phyloP scores from a whole-genome alignment of 1,140 invertebrate species.

The Pseudachorutes palmiensis region DNA sequence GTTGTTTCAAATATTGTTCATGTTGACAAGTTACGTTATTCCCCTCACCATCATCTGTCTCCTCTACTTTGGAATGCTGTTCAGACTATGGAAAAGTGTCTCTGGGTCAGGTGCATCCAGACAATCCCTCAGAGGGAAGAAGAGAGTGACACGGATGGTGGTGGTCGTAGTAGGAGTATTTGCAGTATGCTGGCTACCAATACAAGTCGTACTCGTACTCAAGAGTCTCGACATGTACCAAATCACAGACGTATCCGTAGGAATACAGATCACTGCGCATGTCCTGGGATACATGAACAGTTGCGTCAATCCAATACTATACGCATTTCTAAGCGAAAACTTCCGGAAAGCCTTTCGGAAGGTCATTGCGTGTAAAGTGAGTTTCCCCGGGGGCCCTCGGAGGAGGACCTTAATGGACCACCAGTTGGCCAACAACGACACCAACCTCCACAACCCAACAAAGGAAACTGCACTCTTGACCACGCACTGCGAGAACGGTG shows the following conservation, averaged over 20 bases:
- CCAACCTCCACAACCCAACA: slow-evolving; percentile 1
- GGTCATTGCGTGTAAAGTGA: slow-evolving; percentile 48
- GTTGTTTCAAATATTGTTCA: slow-evolving; percentile 69
- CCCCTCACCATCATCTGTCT: slow-evolving; percentile 75
- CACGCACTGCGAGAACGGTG: slow-evolving; percentile 31
- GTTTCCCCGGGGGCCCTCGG: slow-evolving; percentile 34
- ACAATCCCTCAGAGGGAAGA: slow-evolving; percentile 70
- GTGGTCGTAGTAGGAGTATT: slow-evolving; percentile 75
- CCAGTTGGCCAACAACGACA: neutral
- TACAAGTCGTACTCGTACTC: slow-evolving; percentile 72
- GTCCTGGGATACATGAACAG: slow-evolving; percentile 92
- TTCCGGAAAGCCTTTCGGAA: slow-evolving; percentile 75
- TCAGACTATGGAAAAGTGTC: slow-evolving; percentile 71
- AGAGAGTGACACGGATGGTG: slow-evolving; percentile 85
- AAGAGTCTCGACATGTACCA: slow-evolving; percentile 66
- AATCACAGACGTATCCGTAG: slow-evolving; percentile 53
- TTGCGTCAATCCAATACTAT: slow-evolving; percentile 92
- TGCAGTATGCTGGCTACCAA: slow-evolving; percentile 90
- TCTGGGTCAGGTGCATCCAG: slow-evolving; percentile 60
- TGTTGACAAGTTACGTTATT: slow-evolving; percentile 73
- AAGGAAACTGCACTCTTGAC: slow-evolving; percentile 33
- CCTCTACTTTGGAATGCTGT: slow-evolving; percentile 84
- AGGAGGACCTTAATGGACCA: slow-evolving; percentile 9
- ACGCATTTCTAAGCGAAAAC: slow-evolving; percentile 81
- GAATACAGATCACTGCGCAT: slow-evolving; percentile 73